Percentiles rank a stretch among this genome's conserved stretches.
phyloP scores from a whole-genome alignment of 2,113 vertebrate species.

The Ammodytes marinus region DNA sequence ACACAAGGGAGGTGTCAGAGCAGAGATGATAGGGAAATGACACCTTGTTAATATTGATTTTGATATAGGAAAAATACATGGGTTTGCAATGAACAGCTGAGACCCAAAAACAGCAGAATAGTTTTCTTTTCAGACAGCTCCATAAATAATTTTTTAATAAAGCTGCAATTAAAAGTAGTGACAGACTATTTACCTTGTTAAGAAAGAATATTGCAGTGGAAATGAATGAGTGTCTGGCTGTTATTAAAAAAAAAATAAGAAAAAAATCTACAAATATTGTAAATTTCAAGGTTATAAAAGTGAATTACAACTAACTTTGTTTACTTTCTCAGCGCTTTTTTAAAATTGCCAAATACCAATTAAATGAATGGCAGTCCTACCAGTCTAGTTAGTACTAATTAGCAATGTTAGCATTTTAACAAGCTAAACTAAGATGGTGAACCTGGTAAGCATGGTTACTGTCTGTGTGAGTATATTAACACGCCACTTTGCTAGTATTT shows the following conservation, averaged over 20 bases:
- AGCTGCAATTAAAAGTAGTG: too few relatives aligned
- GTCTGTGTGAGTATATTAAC: neutral
- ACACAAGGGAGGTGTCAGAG: neutral
- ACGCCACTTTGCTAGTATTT: neutral
- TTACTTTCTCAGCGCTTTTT: too few relatives aligned
- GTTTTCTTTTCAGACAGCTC: neutral
- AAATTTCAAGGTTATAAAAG: too few relatives aligned
- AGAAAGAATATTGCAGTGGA: too few relatives aligned
- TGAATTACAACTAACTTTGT: too few relatives aligned
- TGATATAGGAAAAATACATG: conserved; percentile 24
- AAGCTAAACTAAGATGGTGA: too few relatives aligned
- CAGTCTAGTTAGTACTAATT: neutral
- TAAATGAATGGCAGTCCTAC: neutral
- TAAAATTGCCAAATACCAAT: neutral
- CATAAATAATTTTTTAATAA: too few relatives aligned
- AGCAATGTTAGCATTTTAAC: neutral
- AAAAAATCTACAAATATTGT: too few relatives aligned
- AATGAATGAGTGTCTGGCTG: too few relatives aligned
- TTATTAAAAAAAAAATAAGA: too few relatives aligned
- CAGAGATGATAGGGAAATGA: conserved; percentile 29
- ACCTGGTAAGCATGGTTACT: neutral
- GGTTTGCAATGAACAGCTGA: neutral
- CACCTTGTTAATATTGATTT: neutral
- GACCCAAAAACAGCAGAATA: neutral
- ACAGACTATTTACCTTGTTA: too few relatives aligned